phyloP scores from a whole-genome alignment of 2,888 invertebrate genomes.

The Erynnis tages region DNA sequence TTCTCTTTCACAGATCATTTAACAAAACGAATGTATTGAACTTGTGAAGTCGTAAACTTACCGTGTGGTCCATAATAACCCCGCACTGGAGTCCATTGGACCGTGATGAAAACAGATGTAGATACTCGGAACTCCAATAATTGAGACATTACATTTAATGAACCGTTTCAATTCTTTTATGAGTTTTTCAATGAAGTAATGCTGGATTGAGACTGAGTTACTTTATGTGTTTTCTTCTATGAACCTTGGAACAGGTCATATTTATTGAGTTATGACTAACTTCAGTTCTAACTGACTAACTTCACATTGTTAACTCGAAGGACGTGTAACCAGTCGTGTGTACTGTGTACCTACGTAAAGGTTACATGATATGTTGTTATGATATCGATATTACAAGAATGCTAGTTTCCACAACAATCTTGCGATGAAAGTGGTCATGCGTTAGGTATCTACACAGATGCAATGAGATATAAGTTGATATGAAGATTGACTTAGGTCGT shows the following conservation, averaged over 20 bases:
- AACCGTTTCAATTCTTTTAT: constrained; percentile 24
- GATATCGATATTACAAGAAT: background rate
- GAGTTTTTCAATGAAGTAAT: constrained; percentile 5
- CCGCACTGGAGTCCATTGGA: constrained; percentile 30
- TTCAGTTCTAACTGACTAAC: background rate
- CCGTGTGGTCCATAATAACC: background rate
- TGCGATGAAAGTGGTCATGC: background rate
- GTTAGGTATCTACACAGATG: background rate
- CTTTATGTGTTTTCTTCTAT: too few species aligned
- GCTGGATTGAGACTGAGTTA: background rate
- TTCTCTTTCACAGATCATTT: constrained; percentile 5
- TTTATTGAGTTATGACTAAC: background rate
- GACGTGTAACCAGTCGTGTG: background rate
- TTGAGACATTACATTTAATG: constrained; percentile 36
- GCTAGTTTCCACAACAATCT: background rate
- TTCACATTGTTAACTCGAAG: background rate
- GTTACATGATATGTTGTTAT: background rate
- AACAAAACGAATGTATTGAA: constrained; percentile 5
- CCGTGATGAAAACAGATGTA: constrained; percentile 34
- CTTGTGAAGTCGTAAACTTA: constrained; percentile 8
- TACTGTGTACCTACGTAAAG: background rate
- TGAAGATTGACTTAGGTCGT: too few species aligned
- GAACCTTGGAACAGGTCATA: too few species aligned
- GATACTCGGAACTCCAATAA: constrained; percentile 28
- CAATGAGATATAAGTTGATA: background rate